Evolutionary conservation across 2,888 invertebrate species (phyloP), one percentile per base, ranked within the genome.

Genomic region (Ditula angustiorana): DNA sequence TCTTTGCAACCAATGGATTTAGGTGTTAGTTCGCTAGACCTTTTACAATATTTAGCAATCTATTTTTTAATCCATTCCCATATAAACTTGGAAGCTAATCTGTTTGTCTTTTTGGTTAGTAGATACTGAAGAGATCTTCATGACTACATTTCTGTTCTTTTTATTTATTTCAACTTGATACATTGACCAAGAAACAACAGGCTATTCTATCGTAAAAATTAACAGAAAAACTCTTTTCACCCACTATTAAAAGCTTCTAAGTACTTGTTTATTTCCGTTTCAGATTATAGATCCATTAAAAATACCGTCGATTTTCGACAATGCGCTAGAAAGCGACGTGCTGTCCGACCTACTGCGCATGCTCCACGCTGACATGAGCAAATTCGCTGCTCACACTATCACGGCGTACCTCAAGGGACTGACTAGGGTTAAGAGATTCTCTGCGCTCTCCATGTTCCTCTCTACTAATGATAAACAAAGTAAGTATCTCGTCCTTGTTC

Each of bases 361-460:
- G 0, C 67, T 90, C 0, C 86, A 86, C 37, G 82, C 85, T 11
- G 80, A 93, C 73, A 94, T 93, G 71, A 69, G 61, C 1, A 80
- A 90, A 41, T 87, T 87, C 66, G 74, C 83, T 1, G 80, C 85
- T 1, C 85, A 87, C 57, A 74, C 85, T 0, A 79, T 95, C 13
- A 84, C 89, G 37, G 81, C 87, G 0, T 95, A 94, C 77, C 85
- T 96, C 7, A 72, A 81, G 50, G 90, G 89, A 8, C 77, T 96
- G 3, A 87, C 93, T 28, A 74, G 87, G 49, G 94, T 96, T n/a
- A 94, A 94, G 71, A 86, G 96, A 52, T 95, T 96, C 79, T 90
- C 94, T 2, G 93, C 95, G 0, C 83, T 96, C 0, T 88, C 93
- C 1, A 94, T 96, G 94, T 96, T 96, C 76, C 87, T 95, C 74